Evolutionary conservation across 2,113 vertebrate species (phyloP).

Genomic region (Pelobates fuscus): DNA sequence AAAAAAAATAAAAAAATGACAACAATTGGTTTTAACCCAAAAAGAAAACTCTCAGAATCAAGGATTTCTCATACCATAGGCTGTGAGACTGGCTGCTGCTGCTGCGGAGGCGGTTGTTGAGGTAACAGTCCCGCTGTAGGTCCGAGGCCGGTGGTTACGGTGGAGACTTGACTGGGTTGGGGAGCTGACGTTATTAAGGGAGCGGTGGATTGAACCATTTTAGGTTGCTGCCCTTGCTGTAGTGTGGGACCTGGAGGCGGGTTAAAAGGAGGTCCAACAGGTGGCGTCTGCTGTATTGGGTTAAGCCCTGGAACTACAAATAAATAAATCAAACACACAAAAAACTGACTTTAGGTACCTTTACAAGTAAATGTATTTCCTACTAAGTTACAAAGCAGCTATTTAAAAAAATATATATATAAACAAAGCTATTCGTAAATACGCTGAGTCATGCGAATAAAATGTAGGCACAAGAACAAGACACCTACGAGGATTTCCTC

Average conservation of each 20-base stretch:
- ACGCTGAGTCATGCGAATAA: no score
- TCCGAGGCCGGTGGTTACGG: constrained; percentile 73
- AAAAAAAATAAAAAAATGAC: no score
- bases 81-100: constrained; percentile 58
- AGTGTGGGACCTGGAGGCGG: constrained; percentile 59
- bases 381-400: no score
- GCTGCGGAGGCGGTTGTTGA: constrained; percentile 62
- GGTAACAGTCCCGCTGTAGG: constrained; percentile 67
- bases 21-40: no score
- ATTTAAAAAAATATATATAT: no score
- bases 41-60: no score
- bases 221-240: constrained; percentile 51
- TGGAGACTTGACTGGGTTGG: constrained; percentile 76
- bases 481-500: no score
- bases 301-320: constrained; percentile 54
- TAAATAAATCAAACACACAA: background rate
- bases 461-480: no score
- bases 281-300: constrained; percentile 55
- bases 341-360: background rate
- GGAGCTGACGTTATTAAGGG: constrained; percentile 62
- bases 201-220: constrained; percentile 61
- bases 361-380: no score
- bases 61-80: constrained; percentile 56
- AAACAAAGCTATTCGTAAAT: no score
- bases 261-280: constrained; percentile 69